Percentiles rank a stretch among this genome's conserved stretches.
Evolutionary conservation across 2,888 invertebrate species (phyloP).

Genomic region (Encarsia formosa): DNA sequence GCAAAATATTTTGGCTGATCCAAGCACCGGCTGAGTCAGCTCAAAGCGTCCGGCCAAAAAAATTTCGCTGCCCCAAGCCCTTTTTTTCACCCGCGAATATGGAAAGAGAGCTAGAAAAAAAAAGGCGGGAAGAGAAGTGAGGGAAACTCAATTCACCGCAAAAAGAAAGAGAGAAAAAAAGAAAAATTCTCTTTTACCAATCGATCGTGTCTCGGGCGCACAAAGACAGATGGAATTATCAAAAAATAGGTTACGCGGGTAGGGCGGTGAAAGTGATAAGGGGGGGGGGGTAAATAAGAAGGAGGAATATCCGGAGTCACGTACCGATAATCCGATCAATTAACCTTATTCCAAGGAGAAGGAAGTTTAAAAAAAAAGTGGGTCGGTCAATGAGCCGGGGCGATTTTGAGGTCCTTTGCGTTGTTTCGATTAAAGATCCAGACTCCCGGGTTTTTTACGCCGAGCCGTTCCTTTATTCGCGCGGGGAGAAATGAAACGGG

Average conservation of each 20-base stretch:
- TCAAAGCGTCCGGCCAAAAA: constrained; percentile 11
- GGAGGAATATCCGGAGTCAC: not conserved
- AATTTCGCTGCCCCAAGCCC: constrained; percentile 14
- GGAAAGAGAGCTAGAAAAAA: not conserved
- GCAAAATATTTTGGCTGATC: constrained; percentile 20
- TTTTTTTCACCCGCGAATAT: not conserved
- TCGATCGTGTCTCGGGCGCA: no score
- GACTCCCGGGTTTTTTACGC: no score
- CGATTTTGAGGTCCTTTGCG: no score
- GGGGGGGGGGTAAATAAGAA: not conserved
- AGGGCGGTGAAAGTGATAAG: not conserved
- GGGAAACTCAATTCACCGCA: not conserved
- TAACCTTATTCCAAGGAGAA: constrained; percentile 19
- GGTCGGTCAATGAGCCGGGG: no score
- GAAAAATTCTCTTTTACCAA: no score
- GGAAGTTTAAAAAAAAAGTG: no score
- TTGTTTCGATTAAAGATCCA: no score
- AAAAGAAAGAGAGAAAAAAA: not conserved
- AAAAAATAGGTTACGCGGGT: no score
- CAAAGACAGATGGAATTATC: not conserved
- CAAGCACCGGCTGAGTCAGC: constrained; percentile 9
- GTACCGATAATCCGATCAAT: constrained; percentile 24
- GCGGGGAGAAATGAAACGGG: constrained; percentile 3
- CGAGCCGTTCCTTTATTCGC: no score
- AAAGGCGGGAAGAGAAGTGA: not conserved